These are phyloP conservation scores for Epizoanthus scotinus DNA, from an alignment of 92 coral and sea anemone genomes.

Conservation along the genomic window DNA sequence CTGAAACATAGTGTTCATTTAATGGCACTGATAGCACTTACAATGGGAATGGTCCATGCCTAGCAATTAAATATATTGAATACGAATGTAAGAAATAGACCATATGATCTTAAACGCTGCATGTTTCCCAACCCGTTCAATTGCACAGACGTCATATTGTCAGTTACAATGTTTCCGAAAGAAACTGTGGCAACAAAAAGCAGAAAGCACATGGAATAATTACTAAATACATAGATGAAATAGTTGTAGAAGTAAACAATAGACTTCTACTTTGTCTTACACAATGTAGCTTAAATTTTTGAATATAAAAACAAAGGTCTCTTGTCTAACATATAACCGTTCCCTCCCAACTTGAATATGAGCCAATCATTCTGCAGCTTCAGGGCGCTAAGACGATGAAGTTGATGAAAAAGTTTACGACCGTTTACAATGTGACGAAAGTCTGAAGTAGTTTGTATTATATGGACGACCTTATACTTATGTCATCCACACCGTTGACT, in stretches of 20 bases:
- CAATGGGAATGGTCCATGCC: not conserved
- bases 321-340: no score
- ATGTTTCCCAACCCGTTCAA: not conserved
- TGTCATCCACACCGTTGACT: no score
- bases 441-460: no score
- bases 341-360: no score
- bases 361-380: no score
- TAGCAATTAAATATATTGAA: not conserved
- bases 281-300: no score
- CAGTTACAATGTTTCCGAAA: not conserved
- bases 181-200: not conserved
- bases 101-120: not conserved
- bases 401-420: no score
- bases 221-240: not conserved
- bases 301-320: no score
- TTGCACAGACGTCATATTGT: not conserved
- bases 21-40: not conserved
- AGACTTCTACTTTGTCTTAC: no score
- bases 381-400: no score
- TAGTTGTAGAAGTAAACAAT: not conserved
- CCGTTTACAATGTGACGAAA: no score
- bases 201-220: slow-evolving; percentile 35
- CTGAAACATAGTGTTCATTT: not conserved
- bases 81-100: not conserved
- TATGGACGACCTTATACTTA: no score